Evolutionary conservation across 2,888 invertebrate species (phyloP).

Genomic region (Sthenelais limicola): DNA sequence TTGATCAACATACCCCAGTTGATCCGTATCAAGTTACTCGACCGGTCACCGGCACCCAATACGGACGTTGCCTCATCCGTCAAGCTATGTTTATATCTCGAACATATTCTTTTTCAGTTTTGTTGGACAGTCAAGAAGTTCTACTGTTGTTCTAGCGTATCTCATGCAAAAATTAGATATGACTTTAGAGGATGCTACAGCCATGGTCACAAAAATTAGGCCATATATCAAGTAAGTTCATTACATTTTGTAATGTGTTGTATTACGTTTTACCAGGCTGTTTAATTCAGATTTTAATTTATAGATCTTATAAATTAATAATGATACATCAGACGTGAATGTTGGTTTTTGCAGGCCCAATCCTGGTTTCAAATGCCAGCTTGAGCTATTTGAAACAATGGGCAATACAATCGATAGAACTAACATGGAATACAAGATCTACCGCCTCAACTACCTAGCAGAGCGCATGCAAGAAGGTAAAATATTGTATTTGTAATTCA

Average conservation of each 20-base stretch:
- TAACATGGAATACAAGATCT: constrained; percentile 56
- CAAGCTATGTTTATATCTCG: background rate
- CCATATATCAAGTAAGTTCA: constrained; percentile 60
- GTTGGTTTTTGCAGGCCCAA: constrained; percentile 61
- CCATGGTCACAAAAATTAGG: constrained; percentile 66
- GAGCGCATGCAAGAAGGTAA: constrained; percentile 53
- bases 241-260: too few species aligned
- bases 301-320: too few species aligned
- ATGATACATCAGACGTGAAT: too few species aligned
- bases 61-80: background rate
- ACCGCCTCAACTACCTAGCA: constrained; percentile 59
- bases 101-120: constrained; percentile 77
- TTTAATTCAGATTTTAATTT: too few species aligned
- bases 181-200: constrained; percentile 81
- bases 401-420: constrained; percentile 57
- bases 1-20: too few species aligned
- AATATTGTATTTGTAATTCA: too few species aligned
- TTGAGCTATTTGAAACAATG: constrained; percentile 67
- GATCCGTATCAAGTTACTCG: too few species aligned
- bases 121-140: constrained; percentile 92
- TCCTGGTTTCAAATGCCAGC: constrained; percentile 64
- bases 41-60: too few species aligned
- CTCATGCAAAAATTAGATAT: constrained; percentile 89
- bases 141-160: constrained; percentile 88
- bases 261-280: too few species aligned